Percentiles rank a stretch among this genome's conserved stretches.
phyloP scores from a whole-genome alignment of 2,797 vertebrate species.

The Propithecus perrieri region DNA sequence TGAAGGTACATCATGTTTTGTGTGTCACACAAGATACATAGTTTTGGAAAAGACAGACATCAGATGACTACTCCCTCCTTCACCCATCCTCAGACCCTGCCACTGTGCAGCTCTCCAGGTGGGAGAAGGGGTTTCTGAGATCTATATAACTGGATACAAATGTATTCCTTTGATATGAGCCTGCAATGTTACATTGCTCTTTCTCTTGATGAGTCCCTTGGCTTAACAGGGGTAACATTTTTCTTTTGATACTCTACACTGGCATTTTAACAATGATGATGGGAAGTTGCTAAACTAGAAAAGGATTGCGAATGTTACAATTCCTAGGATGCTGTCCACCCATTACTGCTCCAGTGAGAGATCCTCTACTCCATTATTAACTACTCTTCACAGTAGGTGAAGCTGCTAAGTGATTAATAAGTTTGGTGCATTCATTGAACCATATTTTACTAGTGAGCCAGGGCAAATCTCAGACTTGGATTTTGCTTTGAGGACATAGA shows the following conservation, averaged over 20 bases:
- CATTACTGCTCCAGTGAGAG: background rate
- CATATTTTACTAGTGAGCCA: background rate
- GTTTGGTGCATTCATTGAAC: background rate
- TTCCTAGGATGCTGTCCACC: background rate
- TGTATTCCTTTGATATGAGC: background rate
- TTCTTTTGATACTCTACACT: background rate
- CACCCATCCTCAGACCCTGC: background rate
- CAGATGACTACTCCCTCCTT: background rate
- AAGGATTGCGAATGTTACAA: background rate
- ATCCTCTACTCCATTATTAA: background rate
- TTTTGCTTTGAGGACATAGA: background rate
- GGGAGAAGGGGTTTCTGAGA: background rate
- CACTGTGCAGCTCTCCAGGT: background rate
- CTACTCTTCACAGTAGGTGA: background rate
- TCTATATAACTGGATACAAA: background rate
- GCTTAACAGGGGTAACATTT: background rate
- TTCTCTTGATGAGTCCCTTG: background rate
- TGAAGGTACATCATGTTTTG: background rate
- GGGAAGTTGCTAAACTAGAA: background rate
- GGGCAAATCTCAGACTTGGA: background rate
- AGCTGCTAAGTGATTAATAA: background rate
- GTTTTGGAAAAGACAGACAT: background rate
- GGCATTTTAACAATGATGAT: background rate
- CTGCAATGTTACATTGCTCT: background rate
- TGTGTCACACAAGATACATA: background rate